Conservation (phyloP, 2,888 invertebrate genomes). For the Parasteatoda lunata region DNA sequence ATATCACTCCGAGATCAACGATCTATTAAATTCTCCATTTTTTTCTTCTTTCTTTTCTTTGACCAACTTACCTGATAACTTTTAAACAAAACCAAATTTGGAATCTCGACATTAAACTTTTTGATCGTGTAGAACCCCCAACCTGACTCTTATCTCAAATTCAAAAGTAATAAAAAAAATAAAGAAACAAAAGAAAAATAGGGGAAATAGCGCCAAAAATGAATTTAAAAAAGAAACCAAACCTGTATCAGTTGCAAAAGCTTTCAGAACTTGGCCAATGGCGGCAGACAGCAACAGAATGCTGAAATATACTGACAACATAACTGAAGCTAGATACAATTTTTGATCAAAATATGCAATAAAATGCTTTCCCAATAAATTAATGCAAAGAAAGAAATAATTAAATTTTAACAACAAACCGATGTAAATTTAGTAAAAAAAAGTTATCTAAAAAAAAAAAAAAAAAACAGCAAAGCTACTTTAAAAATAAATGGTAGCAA, state of each 20-base stretch:
- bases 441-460: background rate
- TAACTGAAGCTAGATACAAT: conserved; percentile 35
- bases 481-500: conserved; percentile 42
- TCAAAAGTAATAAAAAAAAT: background rate
- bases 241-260: conserved; percentile 58
- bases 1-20: too few relatives aligned
- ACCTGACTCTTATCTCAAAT: too few relatives aligned
- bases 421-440: background rate
- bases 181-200: conserved; percentile 13
- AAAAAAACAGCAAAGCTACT: conserved; percentile 45
- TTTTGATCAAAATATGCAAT: conserved; percentile 21
- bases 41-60: too few relatives aligned
- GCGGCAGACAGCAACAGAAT: conserved; percentile 39
- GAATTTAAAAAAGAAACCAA: conserved; percentile 42
- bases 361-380: conserved; percentile 31
- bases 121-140: too few relatives aligned
- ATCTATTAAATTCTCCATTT: too few relatives aligned
- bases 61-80: too few relatives aligned
- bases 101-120: too few relatives aligned
- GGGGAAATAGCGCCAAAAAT: conserved; percentile 38
- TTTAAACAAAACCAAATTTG: too few relatives aligned
- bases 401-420: background rate
- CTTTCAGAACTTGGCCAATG: conserved; percentile 34
- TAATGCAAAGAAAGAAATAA: conserved; percentile 14
- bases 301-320: conserved; percentile 59